Evolutionary conservation across 2,797 vertebrate genomes (phyloP), one percentile per base, ranked within the genome.

Genomic region (Rhinogobio ventralis): DNA sequence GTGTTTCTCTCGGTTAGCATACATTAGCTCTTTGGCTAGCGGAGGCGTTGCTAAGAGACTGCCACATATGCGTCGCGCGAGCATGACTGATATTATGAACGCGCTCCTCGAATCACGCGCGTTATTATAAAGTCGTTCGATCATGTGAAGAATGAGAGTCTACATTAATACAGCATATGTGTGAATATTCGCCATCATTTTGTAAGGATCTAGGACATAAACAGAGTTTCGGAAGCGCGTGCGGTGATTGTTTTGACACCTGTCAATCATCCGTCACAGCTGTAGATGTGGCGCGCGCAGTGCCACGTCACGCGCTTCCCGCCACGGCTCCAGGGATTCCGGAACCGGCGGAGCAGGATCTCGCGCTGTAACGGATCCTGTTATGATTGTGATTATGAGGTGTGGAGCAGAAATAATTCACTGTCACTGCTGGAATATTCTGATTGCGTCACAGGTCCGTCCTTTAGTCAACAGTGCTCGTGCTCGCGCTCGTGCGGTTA

Each of bases 391-490:
- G 2, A 33, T 39, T 7, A 39, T 10, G 20, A 23, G 8, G 13
- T 46, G 45, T 46, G 45, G n/a, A n/a, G n/a, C n/a, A n/a, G 20
- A n/a, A 60, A 13, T 33, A 5, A 6, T 33, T 39, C 66, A 25
- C 11, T 30, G 20, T 49, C 42, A 6, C 39, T 60, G 14, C n/a
- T 14, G 77, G 49, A 75, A 87, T 79, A 55, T 85, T 82, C 62
- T 66, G 36, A 64, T 83, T 87, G 79, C 85, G 87, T 79, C 87
- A 83, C 87, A 84, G 88, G 19, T 42, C 94, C 91, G 88, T 94
- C 94, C 91, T 92, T 95, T 93, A 89, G 93, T 93, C 93, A 96
- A 95, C 92, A 95, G 77, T 79, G 17, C 72, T 86, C 84, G 84
- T 89, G 89, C 92, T 88, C 82, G n/a, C n/a, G n/a, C 69, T 86